Evolutionary conservation across 2,888 invertebrate genomes (phyloP).

Genomic region (Phragmatobia fuliginosa): DNA sequence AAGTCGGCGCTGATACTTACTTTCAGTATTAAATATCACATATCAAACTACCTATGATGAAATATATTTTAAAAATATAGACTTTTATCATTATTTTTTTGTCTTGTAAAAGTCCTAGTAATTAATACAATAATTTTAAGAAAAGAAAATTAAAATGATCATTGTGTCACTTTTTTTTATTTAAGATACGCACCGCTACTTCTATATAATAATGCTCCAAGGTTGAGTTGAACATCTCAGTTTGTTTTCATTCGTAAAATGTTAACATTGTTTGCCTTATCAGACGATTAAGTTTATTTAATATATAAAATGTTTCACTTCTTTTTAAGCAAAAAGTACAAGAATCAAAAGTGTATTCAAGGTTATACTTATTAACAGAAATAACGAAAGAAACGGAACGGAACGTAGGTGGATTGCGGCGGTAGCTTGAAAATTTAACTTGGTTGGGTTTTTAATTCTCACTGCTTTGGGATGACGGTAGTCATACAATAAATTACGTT

Average conservation of each 20-base stretch:
- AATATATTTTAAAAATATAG: neutral
- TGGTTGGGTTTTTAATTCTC: neutral
- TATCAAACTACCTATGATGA: neutral
- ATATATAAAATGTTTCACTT: neutral
- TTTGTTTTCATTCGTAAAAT: neutral
- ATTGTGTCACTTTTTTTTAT: too few relatives aligned
- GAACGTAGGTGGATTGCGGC: constrained; percentile 1
- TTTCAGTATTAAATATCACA: too few relatives aligned
- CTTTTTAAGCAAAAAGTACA: neutral
- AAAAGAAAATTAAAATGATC: too few relatives aligned
- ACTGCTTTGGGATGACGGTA: constrained; percentile 7
- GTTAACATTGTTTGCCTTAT: too few relatives aligned
- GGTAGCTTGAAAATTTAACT: neutral
- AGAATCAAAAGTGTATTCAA: neutral
- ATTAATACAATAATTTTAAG: too few relatives aligned
- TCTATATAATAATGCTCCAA: neutral
- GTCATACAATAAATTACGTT: constrained; percentile 4
- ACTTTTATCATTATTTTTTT: too few relatives aligned
- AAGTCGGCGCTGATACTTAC: too few relatives aligned
- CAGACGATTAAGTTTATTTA: too few relatives aligned
- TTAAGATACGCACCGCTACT: neutral
- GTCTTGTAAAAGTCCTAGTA: too few relatives aligned
- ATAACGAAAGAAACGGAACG: too few relatives aligned
- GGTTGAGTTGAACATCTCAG: neutral
- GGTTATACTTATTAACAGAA: neutral